Evolutionary conservation across 2,113 vertebrate genomes (phyloP).

Genomic region (Pedetes capensis): DNA sequence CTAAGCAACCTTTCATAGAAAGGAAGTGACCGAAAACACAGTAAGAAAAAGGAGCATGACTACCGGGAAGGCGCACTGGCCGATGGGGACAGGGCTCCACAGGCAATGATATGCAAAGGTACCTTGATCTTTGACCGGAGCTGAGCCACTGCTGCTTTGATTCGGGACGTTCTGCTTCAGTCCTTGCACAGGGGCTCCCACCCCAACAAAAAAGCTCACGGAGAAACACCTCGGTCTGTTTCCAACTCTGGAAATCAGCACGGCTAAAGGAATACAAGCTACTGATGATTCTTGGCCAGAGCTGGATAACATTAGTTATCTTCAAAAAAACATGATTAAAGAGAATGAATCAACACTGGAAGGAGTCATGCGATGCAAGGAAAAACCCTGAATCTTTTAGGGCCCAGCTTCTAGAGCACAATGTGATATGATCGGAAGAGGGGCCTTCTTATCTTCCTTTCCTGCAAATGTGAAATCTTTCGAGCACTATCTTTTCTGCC

Average conservation of each 20-base stretch:
- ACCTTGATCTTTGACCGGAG: constrained; percentile 67
- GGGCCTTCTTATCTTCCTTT: constrained; percentile 29
- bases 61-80: neutral
- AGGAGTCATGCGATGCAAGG: constrained; percentile 27
- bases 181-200: constrained; percentile 27
- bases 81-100: constrained; percentile 3
- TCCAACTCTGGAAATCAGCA: constrained; percentile 34
- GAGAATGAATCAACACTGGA: neutral
- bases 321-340: constrained; percentile 67
- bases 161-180: constrained; percentile 21
- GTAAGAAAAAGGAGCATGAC: neutral
- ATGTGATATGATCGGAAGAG: neutral
- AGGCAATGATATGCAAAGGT: neutral
- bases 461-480: constrained; percentile 45
- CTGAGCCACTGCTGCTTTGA: constrained; percentile 56
- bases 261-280: constrained; percentile 40
- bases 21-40: constrained; percentile 70
- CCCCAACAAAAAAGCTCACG: constrained; percentile 4
- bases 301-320: constrained; percentile 19
- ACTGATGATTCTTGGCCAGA: constrained; percentile 22
- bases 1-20: constrained; percentile 79
- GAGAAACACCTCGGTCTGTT: constrained; percentile 40
- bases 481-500: constrained; percentile 57
- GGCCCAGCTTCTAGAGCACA: constrained; percentile 31
- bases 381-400: constrained; percentile 23